A percentile compares a stretch with the other conserved stretches of the same genome.
phyloP scores from a whole-genome alignment of 2,113 vertebrate species.

The Entelurus aequoreus region DNA sequence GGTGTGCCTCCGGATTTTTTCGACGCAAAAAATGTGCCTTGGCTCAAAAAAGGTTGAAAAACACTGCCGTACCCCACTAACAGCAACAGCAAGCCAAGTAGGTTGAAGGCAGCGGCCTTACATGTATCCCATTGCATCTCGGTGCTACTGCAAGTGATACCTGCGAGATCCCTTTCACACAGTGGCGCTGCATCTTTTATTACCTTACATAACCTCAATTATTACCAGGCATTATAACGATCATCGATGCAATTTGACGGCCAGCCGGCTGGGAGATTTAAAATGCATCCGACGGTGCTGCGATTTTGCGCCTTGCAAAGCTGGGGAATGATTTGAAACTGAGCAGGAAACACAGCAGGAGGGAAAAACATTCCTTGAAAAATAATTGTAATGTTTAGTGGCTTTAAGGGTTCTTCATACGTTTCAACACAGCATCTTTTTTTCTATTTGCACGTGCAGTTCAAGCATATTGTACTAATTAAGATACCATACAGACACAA shows the following conservation, averaged over 20 bases:
- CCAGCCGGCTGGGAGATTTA: constrained; percentile 28
- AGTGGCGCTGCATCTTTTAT: constrained; percentile 23
- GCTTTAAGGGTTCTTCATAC: constrained; percentile 15
- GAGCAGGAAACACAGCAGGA: neutral
- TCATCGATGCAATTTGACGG: constrained; percentile 33
- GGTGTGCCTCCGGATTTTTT: too few relatives aligned
- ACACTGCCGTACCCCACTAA: too few relatives aligned
- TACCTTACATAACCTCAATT: constrained; percentile 11
- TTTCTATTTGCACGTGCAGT: too few relatives aligned
- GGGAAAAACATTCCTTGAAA: constrained; percentile 2
- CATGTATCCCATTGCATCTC: neutral
- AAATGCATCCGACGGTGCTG: constrained; percentile 11
- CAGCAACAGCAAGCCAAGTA: too few relatives aligned
- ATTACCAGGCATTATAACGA: constrained; percentile 35
- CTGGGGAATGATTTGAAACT: constrained; percentile 20
- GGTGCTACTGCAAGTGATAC: constrained; percentile 4
- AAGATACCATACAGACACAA: constrained; percentile 32
- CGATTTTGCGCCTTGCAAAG: constrained; percentile 33
- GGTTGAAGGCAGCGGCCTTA: too few relatives aligned
- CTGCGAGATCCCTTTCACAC: neutral
- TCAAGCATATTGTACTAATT: constrained; percentile 3
- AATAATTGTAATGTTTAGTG: constrained; percentile 17
- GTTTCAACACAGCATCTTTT: too few relatives aligned
- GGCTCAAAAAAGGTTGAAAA: too few relatives aligned
- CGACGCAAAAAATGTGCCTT: too few relatives aligned